Evolutionary conservation across 2,888 invertebrate genomes (phyloP), one percentile per base, ranked within the genome.

Genomic region (Barypeithes pellucidus): DNA sequence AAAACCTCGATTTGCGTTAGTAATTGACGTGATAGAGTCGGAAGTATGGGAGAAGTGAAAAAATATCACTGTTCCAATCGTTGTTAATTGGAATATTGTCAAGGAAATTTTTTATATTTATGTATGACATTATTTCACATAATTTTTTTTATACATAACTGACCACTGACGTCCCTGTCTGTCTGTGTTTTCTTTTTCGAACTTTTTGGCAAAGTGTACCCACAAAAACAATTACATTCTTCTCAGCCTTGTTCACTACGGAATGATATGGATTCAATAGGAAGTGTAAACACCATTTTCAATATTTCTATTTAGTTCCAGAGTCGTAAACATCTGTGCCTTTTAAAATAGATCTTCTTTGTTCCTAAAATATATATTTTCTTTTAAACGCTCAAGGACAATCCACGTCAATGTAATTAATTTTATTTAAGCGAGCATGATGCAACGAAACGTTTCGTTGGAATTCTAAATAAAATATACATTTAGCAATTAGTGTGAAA

Each of bases 291-390:
- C 41, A 41, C n/a, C 41, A n/a, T 41, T 41, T 41, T 4, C 41
- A 12, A 41, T 41, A 41, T 41, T n/a, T 41, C n/a, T 41, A 41
- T 11, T n/a, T 39, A 12, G n/a, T 12, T 16, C 43, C 43, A 14
- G 43, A 45, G 43, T 8, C 3, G 29, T 8, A 43, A n/a, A 39
- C 43, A 45, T 45, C 43, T 45, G 43, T 12, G 43, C 43, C 43
- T 29, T 45, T 45, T 45, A 16, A 45, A 45, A 45, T 39, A 39
- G 39, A 39, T 12, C 39, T 16, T 45, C 43, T 45, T 45, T 45
- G 43, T 45, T 45, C 43, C 43, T 45, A n/a, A 45, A 45, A 45
- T 45, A 45, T 16, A 45, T n/a, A 29, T 29, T 29, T 45, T 45
- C 43, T 45, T 45, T 16, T 16, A 45, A 45, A 16, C 16, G 5